Base-by-base conservation (phyloP, 2,888 invertebrate genomes). In the Callyntrura guangdongensis region DNA sequence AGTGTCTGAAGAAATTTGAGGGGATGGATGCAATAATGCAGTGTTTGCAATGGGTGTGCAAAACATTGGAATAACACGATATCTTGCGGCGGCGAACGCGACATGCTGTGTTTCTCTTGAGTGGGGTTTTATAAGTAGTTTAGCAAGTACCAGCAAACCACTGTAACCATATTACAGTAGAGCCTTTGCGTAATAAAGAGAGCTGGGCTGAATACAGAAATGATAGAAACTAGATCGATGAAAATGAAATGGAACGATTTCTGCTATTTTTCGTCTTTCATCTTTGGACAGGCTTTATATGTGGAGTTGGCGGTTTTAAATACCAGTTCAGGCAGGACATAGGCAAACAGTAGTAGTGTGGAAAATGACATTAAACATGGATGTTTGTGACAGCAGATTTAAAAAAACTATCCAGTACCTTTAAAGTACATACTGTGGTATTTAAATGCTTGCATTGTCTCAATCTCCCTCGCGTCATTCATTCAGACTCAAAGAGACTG, bases 1-100 rank as follows among this genome's bases (percentile, higher is more conserved):
- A 53, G 74, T 74, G 77, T 77, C 47, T 20, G 74, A 12, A 74
- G 49, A 17, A 77, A 53, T 49, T 22, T 8, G 12, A 17, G 47
- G 17, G 74, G 61, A 17, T 12, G 49, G 20, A 49, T 74, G 74
- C 74, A 74, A 6, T 36, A 36, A 22, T 74, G 49, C 74, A 74
- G 20, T 17, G 72, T 47, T 45, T 72, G 45, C 36, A 27, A 27
- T 14, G 36, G 6, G 36, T 36, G n/a, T 72, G 67, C 67, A 69
- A 64, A 27, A 22, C 36, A 22, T 20, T 61, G n/a, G 9, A 22
- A 45, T 36, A 27, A n/a, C 36, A 45, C n/a, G 45, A 45, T 25
- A 12, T 64, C 25, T 64, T 64, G 22, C 12, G 2, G 11, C 11
- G 12, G 11, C 11, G 12, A 25, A 11, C 20, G 1, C 25, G 22